Percentiles rank a stretch among this genome's conserved stretches.
Conservation (phyloP, 2,888 invertebrate species). For the Lasius platythorax region DNA sequence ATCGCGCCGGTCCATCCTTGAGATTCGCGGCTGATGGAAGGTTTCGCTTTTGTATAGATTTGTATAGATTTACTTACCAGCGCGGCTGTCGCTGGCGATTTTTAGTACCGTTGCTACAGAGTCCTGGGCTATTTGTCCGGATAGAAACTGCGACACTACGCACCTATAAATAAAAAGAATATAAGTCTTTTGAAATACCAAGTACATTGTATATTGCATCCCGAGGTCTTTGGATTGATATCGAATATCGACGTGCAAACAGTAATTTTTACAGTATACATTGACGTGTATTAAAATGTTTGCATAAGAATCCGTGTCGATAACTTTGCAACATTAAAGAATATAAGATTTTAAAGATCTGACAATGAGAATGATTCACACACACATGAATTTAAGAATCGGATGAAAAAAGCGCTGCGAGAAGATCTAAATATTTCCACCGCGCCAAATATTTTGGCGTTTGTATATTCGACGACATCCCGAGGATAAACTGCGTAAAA, state of each 20-base stretch:
- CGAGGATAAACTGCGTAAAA: background rate
- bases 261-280: no score
- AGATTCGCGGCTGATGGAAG: slow-evolving; percentile 12
- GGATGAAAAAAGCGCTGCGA: background rate
- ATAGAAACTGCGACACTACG: background rate
- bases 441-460: background rate
- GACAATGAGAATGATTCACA: background rate
- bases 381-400: background rate
- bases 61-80: slow-evolving; percentile 57
- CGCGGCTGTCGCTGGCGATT: slow-evolving; percentile 10
- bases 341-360: background rate
- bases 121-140: background rate
- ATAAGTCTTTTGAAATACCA: background rate
- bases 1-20: background rate
- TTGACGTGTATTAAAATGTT: no score
- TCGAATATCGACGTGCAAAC: no score
- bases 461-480: background rate
- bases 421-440: slow-evolving; percentile 25
- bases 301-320: no score
- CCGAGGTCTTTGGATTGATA: background rate
- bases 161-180: slow-evolving; percentile 16
- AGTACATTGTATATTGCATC: background rate
- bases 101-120: slow-evolving; percentile 12
- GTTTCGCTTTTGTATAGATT: slow-evolving; percentile 27
- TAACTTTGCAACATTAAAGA: background rate